Evolutionary conservation across 2,888 invertebrate species (phyloP).

Genomic region (Spicauda simplicius): DNA sequence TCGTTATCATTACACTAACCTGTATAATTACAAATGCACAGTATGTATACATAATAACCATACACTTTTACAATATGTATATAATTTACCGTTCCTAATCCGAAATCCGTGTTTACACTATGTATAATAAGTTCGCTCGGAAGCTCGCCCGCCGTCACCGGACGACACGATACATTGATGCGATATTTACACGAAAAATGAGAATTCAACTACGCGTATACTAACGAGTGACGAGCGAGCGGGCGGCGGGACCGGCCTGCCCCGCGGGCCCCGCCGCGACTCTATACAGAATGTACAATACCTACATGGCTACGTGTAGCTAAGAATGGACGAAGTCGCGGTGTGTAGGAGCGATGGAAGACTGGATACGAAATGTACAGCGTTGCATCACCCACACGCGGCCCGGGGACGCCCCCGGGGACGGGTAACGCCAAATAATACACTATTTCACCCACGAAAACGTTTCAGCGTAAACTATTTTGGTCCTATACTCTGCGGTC

Average conservation of each 20-base stretch:
- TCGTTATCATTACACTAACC: slow-evolving; percentile 75
- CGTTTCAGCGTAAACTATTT: slow-evolving; percentile 25
- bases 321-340: slow-evolving; percentile 70
- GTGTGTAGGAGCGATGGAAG: slow-evolving; percentile 62
- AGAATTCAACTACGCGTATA: slow-evolving; percentile 61
- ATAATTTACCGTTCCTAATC: slow-evolving; percentile 57
- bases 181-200: slow-evolving; percentile 51
- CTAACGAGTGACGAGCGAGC: slow-evolving; percentile 49
- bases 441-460: slow-evolving; percentile 14
- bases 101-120: slow-evolving; percentile 58
- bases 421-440: slow-evolving; percentile 25
- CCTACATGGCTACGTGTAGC: slow-evolving; percentile 51
- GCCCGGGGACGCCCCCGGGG: slow-evolving; percentile 9
- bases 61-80: slow-evolving; percentile 79
- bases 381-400: slow-evolving; percentile 31
- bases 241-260: slow-evolving; percentile 39
- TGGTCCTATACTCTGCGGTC: slow-evolving; percentile 32
- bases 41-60: slow-evolving; percentile 72
- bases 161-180: slow-evolving; percentile 37
- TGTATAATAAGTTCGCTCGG: slow-evolving; percentile 46
- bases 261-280: slow-evolving; percentile 49
- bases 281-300: slow-evolving; percentile 65
- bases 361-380: slow-evolving; percentile 55
- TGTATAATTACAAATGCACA: slow-evolving; percentile 84
- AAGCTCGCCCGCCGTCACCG: slow-evolving; percentile 27